Percentiles rank a stretch among this genome's conserved stretches.
Evolutionary conservation across 2,113 vertebrate species (phyloP).

Genomic region (Scopus umbretta): DNA sequence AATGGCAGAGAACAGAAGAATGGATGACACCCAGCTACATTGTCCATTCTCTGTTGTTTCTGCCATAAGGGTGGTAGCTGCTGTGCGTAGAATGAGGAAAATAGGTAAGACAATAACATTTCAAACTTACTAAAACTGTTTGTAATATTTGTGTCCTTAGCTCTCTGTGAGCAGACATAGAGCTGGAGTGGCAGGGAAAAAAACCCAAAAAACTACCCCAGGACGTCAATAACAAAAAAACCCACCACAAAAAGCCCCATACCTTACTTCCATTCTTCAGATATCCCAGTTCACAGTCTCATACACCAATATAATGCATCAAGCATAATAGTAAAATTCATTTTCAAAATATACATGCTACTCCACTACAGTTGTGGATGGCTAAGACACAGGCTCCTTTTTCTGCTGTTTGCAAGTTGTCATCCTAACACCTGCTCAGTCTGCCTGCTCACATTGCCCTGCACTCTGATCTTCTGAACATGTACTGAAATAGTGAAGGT

Average conservation of each 20-base stretch:
- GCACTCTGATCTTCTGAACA: not conserved
- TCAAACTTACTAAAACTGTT: not conserved
- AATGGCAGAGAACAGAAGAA: not conserved
- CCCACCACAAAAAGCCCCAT: accelerated
- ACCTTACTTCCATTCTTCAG: not conserved
- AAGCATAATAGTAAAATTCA: not conserved
- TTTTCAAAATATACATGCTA: not conserved
- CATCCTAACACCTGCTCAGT: not conserved
- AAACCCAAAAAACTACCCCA: not conserved
- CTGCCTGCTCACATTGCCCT: not conserved
- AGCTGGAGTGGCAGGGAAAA: not conserved
- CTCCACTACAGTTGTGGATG: not conserved
- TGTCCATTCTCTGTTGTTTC: not conserved
- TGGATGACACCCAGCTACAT: not conserved
- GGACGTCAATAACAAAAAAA: not conserved
- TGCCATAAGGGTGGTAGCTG: not conserved
- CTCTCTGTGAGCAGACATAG: not conserved
- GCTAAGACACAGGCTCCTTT: not conserved
- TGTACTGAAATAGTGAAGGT: not conserved
- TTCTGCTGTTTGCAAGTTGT: not conserved
- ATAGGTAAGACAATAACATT: not conserved
- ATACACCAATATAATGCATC: not conserved
- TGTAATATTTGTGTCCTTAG: not conserved
- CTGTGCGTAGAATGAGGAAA: not conserved
- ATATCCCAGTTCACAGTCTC: not conserved